Percentiles rank a stretch among this genome's conserved stretches.
phyloP scores from a whole-genome alignment of 2,888 invertebrate species.

The Conistra vaccinii region DNA sequence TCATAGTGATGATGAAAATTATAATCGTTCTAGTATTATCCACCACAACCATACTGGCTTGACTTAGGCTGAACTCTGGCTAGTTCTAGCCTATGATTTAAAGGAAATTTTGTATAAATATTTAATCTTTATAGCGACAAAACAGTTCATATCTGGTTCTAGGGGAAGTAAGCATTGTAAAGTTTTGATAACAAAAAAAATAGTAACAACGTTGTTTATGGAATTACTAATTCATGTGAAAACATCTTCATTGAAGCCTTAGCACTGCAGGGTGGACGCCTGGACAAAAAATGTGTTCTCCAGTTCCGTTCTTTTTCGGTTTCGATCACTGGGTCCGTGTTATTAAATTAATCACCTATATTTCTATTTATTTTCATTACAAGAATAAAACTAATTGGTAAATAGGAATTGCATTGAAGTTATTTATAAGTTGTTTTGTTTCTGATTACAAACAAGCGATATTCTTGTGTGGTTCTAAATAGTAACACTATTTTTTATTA shows the following conservation, averaged over 20 bases:
- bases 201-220: background rate
- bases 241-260: background rate
- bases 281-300: background rate
- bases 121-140: constrained; percentile 2
- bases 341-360: background rate
- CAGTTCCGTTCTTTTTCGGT: background rate
- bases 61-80: background rate
- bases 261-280: background rate
- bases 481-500: background rate
- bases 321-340: background rate
- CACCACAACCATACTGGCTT: constrained; percentile 10
- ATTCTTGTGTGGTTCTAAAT: background rate
- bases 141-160: background rate
- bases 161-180: constrained; percentile 18
- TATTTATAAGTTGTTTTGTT: background rate
- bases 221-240: background rate
- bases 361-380: background rate
- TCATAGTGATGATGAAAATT: background rate
- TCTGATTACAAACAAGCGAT: background rate
- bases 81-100: background rate
- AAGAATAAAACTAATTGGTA: background rate
- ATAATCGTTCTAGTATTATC: background rate
- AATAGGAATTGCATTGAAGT: too few relatives aligned
- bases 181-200: constrained; percentile 32
- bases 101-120: constrained; percentile 27